Conservation (phyloP, 2,113 vertebrate species). For the Typhlomys cinereus region DNA sequence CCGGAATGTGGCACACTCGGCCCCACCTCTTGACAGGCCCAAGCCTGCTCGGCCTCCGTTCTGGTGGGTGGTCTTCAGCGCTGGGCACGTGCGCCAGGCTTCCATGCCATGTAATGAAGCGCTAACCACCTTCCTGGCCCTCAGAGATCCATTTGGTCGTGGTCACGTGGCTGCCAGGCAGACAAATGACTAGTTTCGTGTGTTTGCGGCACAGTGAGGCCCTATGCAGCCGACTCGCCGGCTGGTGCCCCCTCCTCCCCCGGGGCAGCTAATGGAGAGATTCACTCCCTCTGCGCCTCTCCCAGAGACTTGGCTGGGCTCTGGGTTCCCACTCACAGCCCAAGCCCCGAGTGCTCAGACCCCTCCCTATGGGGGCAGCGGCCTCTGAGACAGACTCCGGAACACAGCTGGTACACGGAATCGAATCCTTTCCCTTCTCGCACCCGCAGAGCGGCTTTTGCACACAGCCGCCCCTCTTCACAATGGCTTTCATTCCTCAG, state of each 20-base stretch:
- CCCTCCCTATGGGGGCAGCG: accelerated
- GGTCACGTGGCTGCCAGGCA: background rate
- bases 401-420: background rate
- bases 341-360: accelerated
- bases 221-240: background rate
- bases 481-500: background rate
- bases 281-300: background rate
- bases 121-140: background rate
- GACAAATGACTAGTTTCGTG: background rate
- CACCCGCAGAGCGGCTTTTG: background rate
- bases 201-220: background rate
- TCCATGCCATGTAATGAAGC: background rate
- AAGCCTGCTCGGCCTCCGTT: accelerated
- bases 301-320: accelerated
- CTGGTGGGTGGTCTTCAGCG: accelerated
- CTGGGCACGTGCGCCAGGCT: background rate
- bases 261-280: background rate
- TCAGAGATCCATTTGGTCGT: accelerated
- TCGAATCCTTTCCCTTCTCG: background rate
- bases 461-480: background rate
- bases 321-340: background rate
- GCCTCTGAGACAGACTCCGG: background rate
- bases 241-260: background rate
- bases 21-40: accelerated
- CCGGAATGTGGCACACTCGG: background rate